A percentile compares a stretch with the other conserved stretches of the same genome.
These are phyloP conservation scores for Acleris emargana DNA, from an alignment of 2,888 invertebrate species.

Conservation along the genomic window DNA sequence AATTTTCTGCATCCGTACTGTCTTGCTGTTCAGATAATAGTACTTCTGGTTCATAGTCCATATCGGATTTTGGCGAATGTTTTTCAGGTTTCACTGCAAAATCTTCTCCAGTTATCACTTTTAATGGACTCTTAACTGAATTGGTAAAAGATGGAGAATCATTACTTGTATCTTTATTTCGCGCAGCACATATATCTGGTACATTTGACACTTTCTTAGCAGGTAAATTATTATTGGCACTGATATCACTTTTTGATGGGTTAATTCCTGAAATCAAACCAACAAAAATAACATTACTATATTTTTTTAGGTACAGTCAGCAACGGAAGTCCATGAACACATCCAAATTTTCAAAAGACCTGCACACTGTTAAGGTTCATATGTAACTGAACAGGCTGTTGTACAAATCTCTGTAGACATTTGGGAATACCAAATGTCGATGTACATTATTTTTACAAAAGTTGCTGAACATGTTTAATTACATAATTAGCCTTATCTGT, in stretches of 20 bases:
- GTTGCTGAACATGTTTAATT: no score
- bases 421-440: no score
- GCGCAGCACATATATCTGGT: constrained; percentile 55
- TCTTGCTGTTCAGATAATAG: constrained; percentile 76
- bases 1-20: constrained; percentile 63
- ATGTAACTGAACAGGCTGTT: no score
- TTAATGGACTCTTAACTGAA: constrained; percentile 66
- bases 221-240: constrained; percentile 60
- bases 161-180: constrained; percentile 63
- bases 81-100: constrained; percentile 70
- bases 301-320: constrained; percentile 12
- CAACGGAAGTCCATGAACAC: no score
- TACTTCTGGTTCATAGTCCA: constrained; percentile 78
- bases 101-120: constrained; percentile 59
- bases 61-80: constrained; percentile 74
- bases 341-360: no score
- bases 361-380: no score
- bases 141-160: constrained; percentile 59
- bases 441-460: no score
- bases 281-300: background rate
- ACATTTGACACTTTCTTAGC: constrained; percentile 66
- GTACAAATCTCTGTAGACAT: no score
- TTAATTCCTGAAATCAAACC: constrained; percentile 67
- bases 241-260: constrained; percentile 72
- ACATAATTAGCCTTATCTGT: no score